phyloP scores from a whole-genome alignment of 1,140 invertebrate genomes.

The Nephila pilipes region DNA sequence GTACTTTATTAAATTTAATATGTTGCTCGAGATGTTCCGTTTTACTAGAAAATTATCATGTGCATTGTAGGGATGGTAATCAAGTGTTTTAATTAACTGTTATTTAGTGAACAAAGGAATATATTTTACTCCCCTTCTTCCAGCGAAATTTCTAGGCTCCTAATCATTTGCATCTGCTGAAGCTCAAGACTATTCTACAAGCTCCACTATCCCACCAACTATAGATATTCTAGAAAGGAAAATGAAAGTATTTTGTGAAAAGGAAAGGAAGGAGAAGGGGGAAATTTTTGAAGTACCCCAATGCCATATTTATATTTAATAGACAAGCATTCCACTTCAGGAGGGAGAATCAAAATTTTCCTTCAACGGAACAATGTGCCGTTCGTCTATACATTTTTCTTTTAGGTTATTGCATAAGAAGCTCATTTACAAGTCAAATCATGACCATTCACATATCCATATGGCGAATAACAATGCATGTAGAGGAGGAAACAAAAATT shows the following conservation, averaged over 20 bases:
- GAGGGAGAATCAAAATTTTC: constrained; percentile 62
- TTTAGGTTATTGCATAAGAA: constrained; percentile 65
- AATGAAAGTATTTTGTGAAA: constrained; percentile 20
- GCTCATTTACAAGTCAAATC: constrained; percentile 75
- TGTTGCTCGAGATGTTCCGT: no score
- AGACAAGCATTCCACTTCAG: constrained; percentile 64
- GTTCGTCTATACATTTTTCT: constrained; percentile 30
- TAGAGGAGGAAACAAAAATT: background rate
- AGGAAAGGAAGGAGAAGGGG: background rate
- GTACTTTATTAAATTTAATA: no score
- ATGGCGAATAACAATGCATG: constrained; percentile 67
- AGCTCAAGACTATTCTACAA: background rate
- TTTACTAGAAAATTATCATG: background rate
- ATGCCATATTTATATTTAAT: constrained; percentile 71
- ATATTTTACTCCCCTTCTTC: background rate
- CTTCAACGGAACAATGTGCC: constrained; percentile 42
- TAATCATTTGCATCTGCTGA: constrained; percentile 12
- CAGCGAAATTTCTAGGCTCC: background rate
- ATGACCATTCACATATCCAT: constrained; percentile 68
- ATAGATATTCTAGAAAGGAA: background rate
- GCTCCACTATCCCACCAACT: background rate
- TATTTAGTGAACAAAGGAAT: background rate
- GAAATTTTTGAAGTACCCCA: background rate
- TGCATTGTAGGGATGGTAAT: background rate
- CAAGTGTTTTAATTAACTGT: background rate